Base-by-base conservation (phyloP, 2,113 vertebrate genomes). In the Asarcornis scutulata region DNA sequence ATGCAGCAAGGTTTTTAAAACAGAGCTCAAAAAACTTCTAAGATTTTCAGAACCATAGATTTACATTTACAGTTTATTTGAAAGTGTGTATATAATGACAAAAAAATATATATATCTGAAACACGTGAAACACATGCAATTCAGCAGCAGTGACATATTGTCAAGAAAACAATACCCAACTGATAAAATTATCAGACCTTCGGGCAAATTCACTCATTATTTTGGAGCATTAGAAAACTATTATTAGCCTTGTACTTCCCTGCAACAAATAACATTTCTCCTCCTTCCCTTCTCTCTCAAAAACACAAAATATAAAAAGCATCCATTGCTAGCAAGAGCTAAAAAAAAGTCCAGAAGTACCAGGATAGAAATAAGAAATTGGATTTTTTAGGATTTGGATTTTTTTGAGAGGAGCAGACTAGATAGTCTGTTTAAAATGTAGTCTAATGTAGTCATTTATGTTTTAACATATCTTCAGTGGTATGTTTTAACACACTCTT, bases 291-390 rank as follows among this genome's bases (percentile, higher is more conserved):
- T 22, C 46, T 17, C 46, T 83, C n/a, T 93, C 72, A 68, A 85
- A 88, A 89, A 74, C 11, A 15, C 25, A 88, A 55, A 64, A 59
- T 79, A 90, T 63, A 86, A 86, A 94, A 96, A 95, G 42, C 83
- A 96, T 40, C 58, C 1, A 0, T 46, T 72, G 18, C 40, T 44
- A 42, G 79, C 52, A 88, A 85, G 31, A 36, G 67, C 59, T 88
- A 67, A 93, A 87, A 52, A 79, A 73, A n/a, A 85, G 62, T 75
- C 53, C 73, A 76, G 13, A 78, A 79, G 89, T 83, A 48, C 21
- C 27, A 42, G 38, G 53, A 17, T 25, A 21, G 21, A 58, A 74
- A 58, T 79, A 78, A 89, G 78, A 78, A 86, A 95, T 48, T 48
- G 46, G 20, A 22, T 48, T 48, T 48, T 48, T 48, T 48, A 48